Evolutionary conservation across 1,140 invertebrate species (phyloP), one percentile per base, ranked within the genome.

Genomic region (Drosophila ohnishii): DNA sequence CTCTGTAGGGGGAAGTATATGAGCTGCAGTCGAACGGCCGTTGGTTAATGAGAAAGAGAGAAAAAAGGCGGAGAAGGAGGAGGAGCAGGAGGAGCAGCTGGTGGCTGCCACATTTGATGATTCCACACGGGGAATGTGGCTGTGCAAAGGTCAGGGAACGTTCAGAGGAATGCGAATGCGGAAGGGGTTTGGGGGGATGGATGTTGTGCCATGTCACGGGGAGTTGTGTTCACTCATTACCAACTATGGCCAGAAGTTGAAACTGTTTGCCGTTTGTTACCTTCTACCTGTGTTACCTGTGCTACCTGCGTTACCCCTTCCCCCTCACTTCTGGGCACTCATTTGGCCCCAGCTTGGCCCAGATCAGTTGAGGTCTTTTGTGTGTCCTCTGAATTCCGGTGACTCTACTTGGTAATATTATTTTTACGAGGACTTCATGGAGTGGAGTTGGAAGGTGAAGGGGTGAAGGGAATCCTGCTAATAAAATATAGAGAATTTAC

Each of bases 151-250:
- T 60, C 42, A 50, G 32, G 19, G 40, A 44, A 40, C 7, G 30
- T 14, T 22, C 22, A 22, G 13, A 16, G 42, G 11, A 32, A 19
- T n/a, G 30, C 8, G 13, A 3, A 44, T 7, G 42, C 16, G 39
- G 2, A 40, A n/a, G 25, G 25, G 25, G 25, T 28, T 28, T 25
- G 4, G 25, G 25, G 25, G 25, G 5, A 2, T 28, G 5, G 5
- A 25, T 48, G 57, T 60, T 37, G 40, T 47, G 44, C 16, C 50
- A 34, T 32, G 61, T 44, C 50, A 63, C 19, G 47, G 64, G 60
- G 59, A 64, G 65, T 55, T 66, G 47, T 66, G 47, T 28, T 28
- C 61, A 51, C 62, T 66, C 62, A 69, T 66, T 69, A 69, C 65
- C 65, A 42, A 32, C 37, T 42, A 30, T 53, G 65, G 37, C 45